Percentiles rank a stretch among this genome's conserved stretches.
Conservation (phyloP, 2,113 vertebrate species). For the Monopterus albus region DNA sequence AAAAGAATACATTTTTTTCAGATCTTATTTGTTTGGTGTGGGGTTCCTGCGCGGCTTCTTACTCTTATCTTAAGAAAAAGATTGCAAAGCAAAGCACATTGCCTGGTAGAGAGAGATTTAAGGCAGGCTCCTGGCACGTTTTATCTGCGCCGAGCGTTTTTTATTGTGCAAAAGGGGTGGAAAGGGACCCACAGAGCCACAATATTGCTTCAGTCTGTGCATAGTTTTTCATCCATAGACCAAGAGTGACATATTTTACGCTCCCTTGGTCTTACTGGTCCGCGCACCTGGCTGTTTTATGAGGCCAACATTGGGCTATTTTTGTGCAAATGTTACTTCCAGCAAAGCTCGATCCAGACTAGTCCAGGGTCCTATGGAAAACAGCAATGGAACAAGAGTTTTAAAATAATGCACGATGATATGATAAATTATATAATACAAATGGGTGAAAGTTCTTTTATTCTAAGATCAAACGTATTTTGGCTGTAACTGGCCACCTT, state of each 20-base stretch:
- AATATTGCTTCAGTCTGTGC: too few species aligned
- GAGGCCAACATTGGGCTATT: conserved; percentile 49
- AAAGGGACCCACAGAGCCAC: too few species aligned
- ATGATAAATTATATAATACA: neutral
- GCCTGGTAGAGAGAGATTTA: neutral
- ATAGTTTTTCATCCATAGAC: too few species aligned
- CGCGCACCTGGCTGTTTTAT: conserved; percentile 30
- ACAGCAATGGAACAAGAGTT: neutral
- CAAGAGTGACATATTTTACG: conserved; percentile 51
- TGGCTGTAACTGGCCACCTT: neutral
- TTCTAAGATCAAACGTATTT: neutral
- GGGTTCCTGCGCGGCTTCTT: conserved; percentile 13
- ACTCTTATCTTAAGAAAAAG: conserved; percentile 39
- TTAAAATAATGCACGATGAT: neutral
- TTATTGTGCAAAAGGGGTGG: too few species aligned
- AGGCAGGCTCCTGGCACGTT: neutral
- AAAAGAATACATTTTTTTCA: neutral
- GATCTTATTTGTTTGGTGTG: conserved; percentile 6
- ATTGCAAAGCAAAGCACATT: conserved; percentile 9
- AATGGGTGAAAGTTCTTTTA: neutral
- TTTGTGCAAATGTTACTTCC: conserved; percentile 45
- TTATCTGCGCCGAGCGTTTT: conserved; percentile 12
- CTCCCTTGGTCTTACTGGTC: conserved; percentile 9
- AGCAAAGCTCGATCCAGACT: conserved; percentile 56
- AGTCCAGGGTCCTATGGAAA: conserved; percentile 53